Evolutionary conservation across 1,140 invertebrate species (phyloP).

Genomic region (Eumaeus atala): DNA sequence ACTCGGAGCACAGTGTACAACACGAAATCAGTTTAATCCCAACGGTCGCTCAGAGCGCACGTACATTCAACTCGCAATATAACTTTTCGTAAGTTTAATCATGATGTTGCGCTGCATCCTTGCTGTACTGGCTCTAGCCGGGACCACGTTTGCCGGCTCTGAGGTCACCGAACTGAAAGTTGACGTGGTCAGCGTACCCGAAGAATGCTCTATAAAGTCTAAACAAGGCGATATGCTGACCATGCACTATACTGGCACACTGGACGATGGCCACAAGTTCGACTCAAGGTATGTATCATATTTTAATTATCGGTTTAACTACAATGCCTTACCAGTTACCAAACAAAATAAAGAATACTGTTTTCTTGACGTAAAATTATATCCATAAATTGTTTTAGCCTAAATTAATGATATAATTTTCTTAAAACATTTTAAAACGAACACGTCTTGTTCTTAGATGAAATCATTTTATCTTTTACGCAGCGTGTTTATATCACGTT

Average conservation of each 20-base stretch:
- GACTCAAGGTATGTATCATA: conserved; percentile 87
- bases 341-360: background rate
- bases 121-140: conserved; percentile 63
- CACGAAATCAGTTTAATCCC: conserved; percentile 40
- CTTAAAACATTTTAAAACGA: background rate
- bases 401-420: background rate
- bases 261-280: conserved; percentile 92
- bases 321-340: background rate
- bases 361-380: background rate
- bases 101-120: conserved; percentile 60
- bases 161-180: conserved; percentile 83
- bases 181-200: conserved; percentile 85
- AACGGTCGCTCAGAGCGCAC: conserved; percentile 33
- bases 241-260: conserved; percentile 95
- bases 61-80: conserved; percentile 25
- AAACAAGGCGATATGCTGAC: conserved; percentile 91
- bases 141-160: conserved; percentile 54
- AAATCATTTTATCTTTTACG: conserved; percentile 11
- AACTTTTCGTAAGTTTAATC: conserved; percentile 65
- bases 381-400: background rate
- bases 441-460: background rate
- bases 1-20: conserved; percentile 2
- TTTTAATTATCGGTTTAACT: background rate
- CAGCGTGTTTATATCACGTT: background rate
- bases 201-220: conserved; percentile 86